Base-by-base conservation (phyloP, 2,113 vertebrate genomes). In the Pluvianellus socialis region DNA sequence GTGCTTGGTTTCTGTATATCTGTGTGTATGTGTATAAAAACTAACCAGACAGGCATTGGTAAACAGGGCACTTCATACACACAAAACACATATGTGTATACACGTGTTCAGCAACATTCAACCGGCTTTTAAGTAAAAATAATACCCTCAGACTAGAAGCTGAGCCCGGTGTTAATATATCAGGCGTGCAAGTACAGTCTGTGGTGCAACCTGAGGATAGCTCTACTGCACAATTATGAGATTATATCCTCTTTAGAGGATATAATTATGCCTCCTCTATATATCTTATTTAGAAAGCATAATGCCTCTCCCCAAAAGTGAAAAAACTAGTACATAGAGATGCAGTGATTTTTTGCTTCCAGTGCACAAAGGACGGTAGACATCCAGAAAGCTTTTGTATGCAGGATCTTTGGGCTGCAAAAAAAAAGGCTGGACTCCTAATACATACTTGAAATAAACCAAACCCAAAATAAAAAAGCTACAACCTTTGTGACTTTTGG, bases 61-160 rank as follows among this genome's bases (percentile, higher is more conserved):
- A 96, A 97, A 85, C 56, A 96, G 53, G 65, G 79, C 44, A 94
- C 92, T 96, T 97, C 86, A 92, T 76, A 76, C 33, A 86, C 65
- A 95, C 28, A 44, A 68, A 52, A 2, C 63, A 84, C 44, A 20
- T 65, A 65, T 0, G 1, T 6, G 0, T 63, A 87, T 86, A 96
- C 74, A 71, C 15, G 83, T 96, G 86, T 97, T 97, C 67, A 74
- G 84, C 86, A 67, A 77, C 73, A 92, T 95, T 94, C 96, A 95
- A 87, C 71, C 74, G 95, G 89, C 85, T 97, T 93, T 97, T 95
- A 94, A 96, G 91, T 93, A 95, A 97, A 96, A 93, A 49, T 67
- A 97, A 93, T 93, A 66, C 52, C 74, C 95, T 95, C 75, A 88
- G 85, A 68, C 62, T 68, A 45, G 33, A 83, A 94, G 73, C 82